A percentile compares a stretch with the other conserved stretches of the same genome.
Evolutionary conservation across 2,113 vertebrate species (phyloP).

Genomic region (Zapus hudsonius): DNA sequence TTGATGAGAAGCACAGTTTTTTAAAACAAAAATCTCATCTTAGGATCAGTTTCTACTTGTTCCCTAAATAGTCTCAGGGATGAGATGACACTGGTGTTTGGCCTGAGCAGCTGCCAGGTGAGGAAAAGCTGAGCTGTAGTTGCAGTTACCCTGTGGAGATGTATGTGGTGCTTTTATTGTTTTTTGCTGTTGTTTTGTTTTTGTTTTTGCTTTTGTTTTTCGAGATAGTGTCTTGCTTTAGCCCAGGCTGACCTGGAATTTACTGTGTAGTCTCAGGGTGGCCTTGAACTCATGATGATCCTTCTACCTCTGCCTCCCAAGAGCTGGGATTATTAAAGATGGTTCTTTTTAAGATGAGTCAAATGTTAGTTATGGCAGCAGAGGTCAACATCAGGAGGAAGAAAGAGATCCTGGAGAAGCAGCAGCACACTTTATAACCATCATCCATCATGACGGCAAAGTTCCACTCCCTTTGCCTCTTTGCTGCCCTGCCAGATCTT

Average conservation of each 20-base stretch:
- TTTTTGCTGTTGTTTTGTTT: too few species aligned
- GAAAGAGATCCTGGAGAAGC: slow-evolving; percentile 79
- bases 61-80: background rate
- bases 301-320: too few species aligned
- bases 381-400: slow-evolving; percentile 81
- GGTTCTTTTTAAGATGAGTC: slow-evolving; percentile 83
- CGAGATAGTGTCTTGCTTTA: too few species aligned
- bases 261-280: too few species aligned
- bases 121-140: slow-evolving; percentile 76
- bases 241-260: too few species aligned
- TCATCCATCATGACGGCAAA: slow-evolving; percentile 71
- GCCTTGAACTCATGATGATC: too few species aligned
- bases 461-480: slow-evolving; percentile 70
- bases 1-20: slow-evolving; percentile 7
- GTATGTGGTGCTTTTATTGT: slow-evolving; percentile 80
- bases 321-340: too few species aligned
- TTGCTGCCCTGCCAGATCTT: slow-evolving; percentile 39
- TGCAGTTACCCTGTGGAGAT: slow-evolving; percentile 72
- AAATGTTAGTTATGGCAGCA: slow-evolving; percentile 80
- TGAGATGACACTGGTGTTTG: slow-evolving; percentile 55
- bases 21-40: background rate
- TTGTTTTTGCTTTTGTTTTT: too few species aligned
- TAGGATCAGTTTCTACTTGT: slow-evolving; percentile 52
- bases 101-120: slow-evolving; percentile 73
- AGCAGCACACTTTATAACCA: slow-evolving; percentile 74